phyloP scores from a whole-genome alignment of 2,113 vertebrate genomes.

The Pteronura brasiliensis region DNA sequence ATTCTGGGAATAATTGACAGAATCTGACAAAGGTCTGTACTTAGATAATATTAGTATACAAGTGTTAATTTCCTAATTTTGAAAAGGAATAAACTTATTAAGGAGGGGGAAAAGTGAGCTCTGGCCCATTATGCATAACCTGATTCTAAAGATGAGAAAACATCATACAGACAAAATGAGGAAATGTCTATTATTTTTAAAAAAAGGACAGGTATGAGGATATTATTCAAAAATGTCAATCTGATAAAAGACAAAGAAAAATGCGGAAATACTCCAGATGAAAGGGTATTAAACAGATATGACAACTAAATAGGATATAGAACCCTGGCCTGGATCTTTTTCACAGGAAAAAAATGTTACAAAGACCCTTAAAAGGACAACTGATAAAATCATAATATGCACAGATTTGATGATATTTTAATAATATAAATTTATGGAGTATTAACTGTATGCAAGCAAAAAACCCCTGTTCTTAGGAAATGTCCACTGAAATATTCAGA shows the following conservation, averaged over 20 bases:
- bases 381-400: not conserved
- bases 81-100: not conserved
- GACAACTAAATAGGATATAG: not conserved
- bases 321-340: not conserved
- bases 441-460: not conserved
- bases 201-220: not conserved
- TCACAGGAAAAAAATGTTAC: not conserved
- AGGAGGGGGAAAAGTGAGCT: not conserved
- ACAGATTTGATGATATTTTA: not conserved
- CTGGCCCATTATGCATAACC: not conserved
- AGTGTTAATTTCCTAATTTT: conserved; percentile 4
- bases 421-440: not conserved
- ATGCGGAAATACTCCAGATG: not conserved
- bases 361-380: not conserved
- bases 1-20: not conserved
- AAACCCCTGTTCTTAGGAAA: not conserved
- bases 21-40: not conserved
- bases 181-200: not conserved
- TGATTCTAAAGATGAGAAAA: not conserved
- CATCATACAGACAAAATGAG: not conserved
- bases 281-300: not conserved
- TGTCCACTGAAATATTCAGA: not conserved
- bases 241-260: not conserved
- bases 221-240: not conserved
- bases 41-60: not conserved